Conservation (phyloP, 2,888 invertebrate genomes). For the Acheta domesticus region DNA sequence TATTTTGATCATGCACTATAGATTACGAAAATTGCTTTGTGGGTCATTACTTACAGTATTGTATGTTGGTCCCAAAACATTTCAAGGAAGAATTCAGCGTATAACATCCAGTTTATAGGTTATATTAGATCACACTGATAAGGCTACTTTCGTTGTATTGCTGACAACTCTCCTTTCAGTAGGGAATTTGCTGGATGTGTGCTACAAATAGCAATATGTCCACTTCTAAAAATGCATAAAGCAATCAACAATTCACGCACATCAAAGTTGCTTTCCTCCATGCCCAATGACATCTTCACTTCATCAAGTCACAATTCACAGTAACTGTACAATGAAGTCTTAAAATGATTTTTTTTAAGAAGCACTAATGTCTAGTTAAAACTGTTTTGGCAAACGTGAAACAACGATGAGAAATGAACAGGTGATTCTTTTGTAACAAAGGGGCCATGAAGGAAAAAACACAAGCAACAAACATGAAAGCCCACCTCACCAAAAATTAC, state of each 20-base stretch:
- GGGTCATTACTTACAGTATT: slow-evolving; percentile 2
- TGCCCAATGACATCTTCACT: background rate
- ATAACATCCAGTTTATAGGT: slow-evolving; percentile 4
- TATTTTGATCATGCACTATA: slow-evolving; percentile 9
- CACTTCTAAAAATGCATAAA: slow-evolving; percentile 11
- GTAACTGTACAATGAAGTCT: background rate
- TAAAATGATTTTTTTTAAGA: background rate
- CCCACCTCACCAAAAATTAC: background rate
- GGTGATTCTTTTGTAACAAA: background rate
- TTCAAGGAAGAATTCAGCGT: slow-evolving; percentile 7
- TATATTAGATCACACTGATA: slow-evolving; percentile 22
- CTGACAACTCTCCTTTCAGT: slow-evolving; percentile 1
- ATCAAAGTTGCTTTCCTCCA: background rate
- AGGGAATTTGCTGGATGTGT: slow-evolving; percentile 20
- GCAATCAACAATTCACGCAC: background rate
- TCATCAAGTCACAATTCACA: background rate
- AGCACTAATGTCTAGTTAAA: background rate
- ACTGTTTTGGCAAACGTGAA: background rate
- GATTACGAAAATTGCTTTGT: background rate
- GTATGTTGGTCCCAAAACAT: slow-evolving; percentile 9
- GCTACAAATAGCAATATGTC: slow-evolving; percentile 4
- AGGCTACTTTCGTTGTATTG: slow-evolving; percentile 25
- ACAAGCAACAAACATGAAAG: slow-evolving; percentile 2
- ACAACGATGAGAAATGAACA: background rate
- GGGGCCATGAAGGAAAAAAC: background rate